phyloP scores from a whole-genome alignment of 2,113 vertebrate species.

The Thoracochromis brauschi region DNA sequence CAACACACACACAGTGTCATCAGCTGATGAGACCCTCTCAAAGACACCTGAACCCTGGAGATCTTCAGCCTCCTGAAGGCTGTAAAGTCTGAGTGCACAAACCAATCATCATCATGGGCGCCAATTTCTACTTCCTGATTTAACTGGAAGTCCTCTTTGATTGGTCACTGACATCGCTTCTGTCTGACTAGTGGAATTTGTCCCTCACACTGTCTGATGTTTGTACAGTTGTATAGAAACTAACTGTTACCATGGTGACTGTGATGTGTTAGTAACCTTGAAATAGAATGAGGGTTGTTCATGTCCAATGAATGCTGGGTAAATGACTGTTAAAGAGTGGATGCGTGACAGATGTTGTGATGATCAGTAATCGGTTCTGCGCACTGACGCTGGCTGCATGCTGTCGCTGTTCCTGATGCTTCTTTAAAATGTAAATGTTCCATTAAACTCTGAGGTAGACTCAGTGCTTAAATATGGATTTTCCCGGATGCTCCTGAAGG shows the following conservation, averaged over 20 bases:
- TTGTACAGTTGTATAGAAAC: not conserved
- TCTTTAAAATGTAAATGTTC: not conserved
- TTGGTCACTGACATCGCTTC: accelerated
- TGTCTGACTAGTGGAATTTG: not conserved
- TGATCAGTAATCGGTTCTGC: accelerated
- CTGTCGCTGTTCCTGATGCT: accelerated
- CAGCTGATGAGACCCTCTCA: not conserved
- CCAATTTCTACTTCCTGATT: accelerated
- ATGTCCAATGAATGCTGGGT: accelerated
- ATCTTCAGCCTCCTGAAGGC: not conserved
- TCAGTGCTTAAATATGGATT: not conserved
- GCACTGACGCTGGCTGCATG: accelerated
- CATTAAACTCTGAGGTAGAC: not conserved
- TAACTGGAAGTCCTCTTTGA: not conserved
- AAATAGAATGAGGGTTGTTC: not conserved
- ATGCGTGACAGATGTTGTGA: not conserved
- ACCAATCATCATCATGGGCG: accelerated
- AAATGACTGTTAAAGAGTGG: not conserved
- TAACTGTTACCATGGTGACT: not conserved
- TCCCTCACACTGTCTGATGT: not conserved
- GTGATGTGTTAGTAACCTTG: not conserved
- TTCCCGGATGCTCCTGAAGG: accelerated
- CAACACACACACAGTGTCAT: not conserved
- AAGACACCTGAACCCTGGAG: not conserved
- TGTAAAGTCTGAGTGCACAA: not conserved